Base-by-base conservation (phyloP, 1,140 invertebrate genomes). In the Apis dorsata region DNA sequence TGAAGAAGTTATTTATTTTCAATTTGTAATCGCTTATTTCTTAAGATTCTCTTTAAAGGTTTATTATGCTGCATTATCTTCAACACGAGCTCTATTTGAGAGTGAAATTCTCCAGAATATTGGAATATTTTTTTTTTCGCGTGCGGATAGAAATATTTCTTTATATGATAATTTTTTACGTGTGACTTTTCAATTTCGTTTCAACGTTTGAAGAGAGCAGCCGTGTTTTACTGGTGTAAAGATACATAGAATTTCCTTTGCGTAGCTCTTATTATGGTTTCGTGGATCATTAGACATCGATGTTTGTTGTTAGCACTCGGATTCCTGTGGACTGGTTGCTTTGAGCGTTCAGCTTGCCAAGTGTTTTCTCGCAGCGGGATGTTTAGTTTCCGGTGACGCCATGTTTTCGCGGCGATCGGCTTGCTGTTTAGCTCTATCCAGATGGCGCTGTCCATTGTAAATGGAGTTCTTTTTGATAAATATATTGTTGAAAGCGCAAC, bases 361-460 rank as follows among this genome's bases (percentile, higher is more conserved):
- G 49, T 76, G 57, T 77, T 66, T 77, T n/a, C 74, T 28, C 51
- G 28, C 28, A 63, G 28, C 62, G 75, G 62, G 66, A 78, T 69
- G 76, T 69, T 78, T 78, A 21, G 65, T 19, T 69, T 69, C 65
- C 76, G 76, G 63, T 77, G 62, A 55, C 75, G 44, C 19, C 34
- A 2, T 49, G 34, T n/a, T 24, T 24, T 12, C 15, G 11, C 21
- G 13, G 2, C 19, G 57, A 34, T 44, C 28, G 19, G 4, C 57
- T 59, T 44, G 57, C 72, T 60, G 72, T 60, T 74, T 49, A 44
- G 21, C 24, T 62, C 9, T 15, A 19, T 17, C 9, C 13, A 49
- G 12, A 21, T 70, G n/a, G 51, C 49, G n/a, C 17, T 10, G 63
- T 11, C 21, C 4, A 62, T 73, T n/a, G 55, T n/a, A n/a, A 34